Evolutionary conservation across 2,888 invertebrate genomes (phyloP).

Genomic region (Branchellion lobata): DNA sequence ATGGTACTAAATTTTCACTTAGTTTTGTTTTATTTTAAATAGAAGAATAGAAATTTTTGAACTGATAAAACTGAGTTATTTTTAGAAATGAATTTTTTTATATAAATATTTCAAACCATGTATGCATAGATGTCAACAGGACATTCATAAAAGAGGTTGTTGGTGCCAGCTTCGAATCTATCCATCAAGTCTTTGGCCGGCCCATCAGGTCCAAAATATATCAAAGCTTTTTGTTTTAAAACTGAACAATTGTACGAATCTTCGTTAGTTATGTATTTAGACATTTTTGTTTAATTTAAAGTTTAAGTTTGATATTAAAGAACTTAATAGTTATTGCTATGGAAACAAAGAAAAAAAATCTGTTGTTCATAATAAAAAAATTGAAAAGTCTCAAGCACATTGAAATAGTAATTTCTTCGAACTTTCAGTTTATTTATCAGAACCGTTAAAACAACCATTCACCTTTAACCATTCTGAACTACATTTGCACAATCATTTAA

Average conservation of each 20-base stretch:
- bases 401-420: no score
- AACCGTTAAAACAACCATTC: no score
- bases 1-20: neutral
- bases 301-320: neutral
- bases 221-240: neutral
- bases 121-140: slow-evolving; percentile 34
- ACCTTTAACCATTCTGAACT: neutral
- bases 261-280: neutral
- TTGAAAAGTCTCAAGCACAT: no score
- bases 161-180: slow-evolving; percentile 27
- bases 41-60: neutral
- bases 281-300: neutral
- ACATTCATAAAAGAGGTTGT: slow-evolving; percentile 30
- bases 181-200: slow-evolving; percentile 13
- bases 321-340: no score
- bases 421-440: neutral
- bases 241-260: slow-evolving; percentile 2
- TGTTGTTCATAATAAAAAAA: neutral
- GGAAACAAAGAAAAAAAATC: neutral
- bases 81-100: neutral
- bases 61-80: no score
- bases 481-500: neutral
- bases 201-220: slow-evolving; percentile 36
- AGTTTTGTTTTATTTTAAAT: neutral
- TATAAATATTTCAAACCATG: slow-evolving; percentile 20